phyloP scores from a whole-genome alignment of 2,888 invertebrate genomes.

The Philopedon plagiatum region DNA sequence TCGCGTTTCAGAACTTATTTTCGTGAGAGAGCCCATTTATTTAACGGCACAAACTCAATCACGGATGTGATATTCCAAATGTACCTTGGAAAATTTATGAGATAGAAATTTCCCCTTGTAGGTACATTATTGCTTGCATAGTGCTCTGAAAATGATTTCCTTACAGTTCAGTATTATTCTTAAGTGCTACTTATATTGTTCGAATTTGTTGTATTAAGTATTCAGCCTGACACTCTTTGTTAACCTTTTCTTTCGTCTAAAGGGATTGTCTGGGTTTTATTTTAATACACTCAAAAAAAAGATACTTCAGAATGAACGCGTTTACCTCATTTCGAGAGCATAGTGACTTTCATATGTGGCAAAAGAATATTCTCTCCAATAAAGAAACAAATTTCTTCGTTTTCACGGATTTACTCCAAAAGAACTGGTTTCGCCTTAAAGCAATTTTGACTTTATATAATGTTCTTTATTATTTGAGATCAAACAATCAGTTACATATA shows the following conservation, averaged over 20 bases:
- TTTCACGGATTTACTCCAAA: too few species aligned
- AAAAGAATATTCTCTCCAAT: too few species aligned
- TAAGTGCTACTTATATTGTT: background rate
- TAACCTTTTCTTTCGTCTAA: background rate
- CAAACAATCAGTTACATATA: too few species aligned
- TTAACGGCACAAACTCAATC: constrained; percentile 48
- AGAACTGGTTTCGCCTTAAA: too few species aligned
- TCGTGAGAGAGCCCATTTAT: constrained; percentile 42
- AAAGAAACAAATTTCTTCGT: too few species aligned
- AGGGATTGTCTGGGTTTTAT: too few species aligned
- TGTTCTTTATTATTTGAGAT: too few species aligned
- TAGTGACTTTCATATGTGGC: too few species aligned
- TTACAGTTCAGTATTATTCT: background rate
- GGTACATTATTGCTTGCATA: constrained; percentile 30
- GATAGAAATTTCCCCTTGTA: constrained; percentile 34
- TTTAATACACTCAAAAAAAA: too few species aligned
- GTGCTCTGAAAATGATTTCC: constrained; percentile 37
- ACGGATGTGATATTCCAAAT: constrained; percentile 42
- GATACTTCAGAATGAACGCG: too few species aligned
- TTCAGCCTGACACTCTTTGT: background rate
- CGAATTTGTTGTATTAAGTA: background rate
- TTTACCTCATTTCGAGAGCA: too few species aligned
- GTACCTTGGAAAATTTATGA: constrained; percentile 40
- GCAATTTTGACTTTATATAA: too few species aligned
- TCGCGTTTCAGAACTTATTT: constrained; percentile 33